phyloP scores from a whole-genome alignment of 2,888 invertebrate species.

The Apotomis betuletana region DNA sequence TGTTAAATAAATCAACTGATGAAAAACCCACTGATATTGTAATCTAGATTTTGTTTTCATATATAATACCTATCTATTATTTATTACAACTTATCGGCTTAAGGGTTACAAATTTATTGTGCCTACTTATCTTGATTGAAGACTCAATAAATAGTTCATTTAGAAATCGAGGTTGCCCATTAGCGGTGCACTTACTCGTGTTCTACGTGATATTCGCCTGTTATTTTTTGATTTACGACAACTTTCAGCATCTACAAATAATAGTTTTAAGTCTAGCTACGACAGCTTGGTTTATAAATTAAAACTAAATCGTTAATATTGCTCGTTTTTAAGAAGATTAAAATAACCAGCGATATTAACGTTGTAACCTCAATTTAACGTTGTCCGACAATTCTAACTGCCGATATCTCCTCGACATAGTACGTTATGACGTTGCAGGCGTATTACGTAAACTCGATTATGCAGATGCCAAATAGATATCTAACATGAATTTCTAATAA shows the following conservation, averaged over 20 bases:
- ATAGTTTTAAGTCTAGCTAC: constrained; percentile 13
- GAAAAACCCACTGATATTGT: constrained; percentile 25
- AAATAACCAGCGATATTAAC: not conserved
- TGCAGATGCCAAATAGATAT: constrained; percentile 25
- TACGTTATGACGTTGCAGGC: not conserved
- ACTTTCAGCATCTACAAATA: constrained; percentile 4
- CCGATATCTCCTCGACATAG: not conserved
- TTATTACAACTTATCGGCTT: constrained; percentile 56
- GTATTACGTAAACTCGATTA: constrained; percentile 3
- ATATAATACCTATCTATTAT: constrained; percentile 41
- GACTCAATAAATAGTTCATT: constrained; percentile 48
- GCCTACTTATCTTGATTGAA: constrained; percentile 69
- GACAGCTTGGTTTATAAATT: not conserved
- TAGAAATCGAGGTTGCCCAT: constrained; percentile 33
- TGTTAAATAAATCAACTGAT: constrained; percentile 30
- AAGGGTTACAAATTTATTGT: constrained; percentile 65
- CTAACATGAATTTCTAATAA: constrained; percentile 35
- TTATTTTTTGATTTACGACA: constrained; percentile 18
- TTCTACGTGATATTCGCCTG: constrained; percentile 8
- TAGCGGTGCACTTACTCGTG: constrained; percentile 23
- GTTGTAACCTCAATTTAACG: not conserved
- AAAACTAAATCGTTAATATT: not conserved
- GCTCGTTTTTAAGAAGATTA: not conserved
- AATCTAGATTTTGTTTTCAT: constrained; percentile 46
- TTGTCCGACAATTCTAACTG: not conserved